phyloP scores from a whole-genome alignment of 2,888 invertebrate species.

The Coleophora deauratella region DNA sequence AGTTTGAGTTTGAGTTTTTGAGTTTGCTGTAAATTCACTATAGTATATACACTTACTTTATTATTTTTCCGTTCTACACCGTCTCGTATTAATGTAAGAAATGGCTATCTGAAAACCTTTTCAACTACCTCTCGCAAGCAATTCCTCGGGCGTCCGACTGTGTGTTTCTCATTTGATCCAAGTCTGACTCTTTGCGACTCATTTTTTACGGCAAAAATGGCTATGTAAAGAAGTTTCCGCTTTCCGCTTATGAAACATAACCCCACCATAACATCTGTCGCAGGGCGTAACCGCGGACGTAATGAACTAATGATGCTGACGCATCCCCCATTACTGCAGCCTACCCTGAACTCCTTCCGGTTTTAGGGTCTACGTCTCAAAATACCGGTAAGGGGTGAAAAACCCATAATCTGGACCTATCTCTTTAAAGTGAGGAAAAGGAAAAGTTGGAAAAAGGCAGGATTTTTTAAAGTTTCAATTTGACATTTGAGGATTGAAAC shows the following conservation, averaged over 20 bases:
- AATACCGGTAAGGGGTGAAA: too few relatives aligned
- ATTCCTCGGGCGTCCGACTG: background rate
- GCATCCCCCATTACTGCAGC: conserved; percentile 40
- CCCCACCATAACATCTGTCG: conserved; percentile 19
- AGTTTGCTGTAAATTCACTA: background rate
- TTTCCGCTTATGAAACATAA: conserved; percentile 5
- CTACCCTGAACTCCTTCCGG: conserved; percentile 14
- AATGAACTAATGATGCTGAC: conserved; percentile 65
- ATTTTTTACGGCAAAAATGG: background rate
- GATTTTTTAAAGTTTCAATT: too few relatives aligned
- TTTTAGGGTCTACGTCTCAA: too few relatives aligned
- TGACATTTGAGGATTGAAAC: too few relatives aligned
- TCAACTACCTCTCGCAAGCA: background rate
- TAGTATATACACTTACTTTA: background rate
- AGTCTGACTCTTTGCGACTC: background rate
- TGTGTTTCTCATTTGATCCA: background rate
- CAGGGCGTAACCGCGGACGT: conserved; percentile 46
- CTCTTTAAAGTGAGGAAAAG: too few relatives aligned
- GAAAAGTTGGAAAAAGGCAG: too few relatives aligned
- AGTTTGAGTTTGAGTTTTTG: background rate
- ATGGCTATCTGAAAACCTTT: background rate
- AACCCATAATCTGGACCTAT: too few relatives aligned
- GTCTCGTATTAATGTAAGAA: background rate
- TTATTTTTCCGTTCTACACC: background rate
- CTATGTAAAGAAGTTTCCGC: background rate